phyloP scores from a whole-genome alignment of 2,113 vertebrate genomes.

The Vanacampus margaritifer region DNA sequence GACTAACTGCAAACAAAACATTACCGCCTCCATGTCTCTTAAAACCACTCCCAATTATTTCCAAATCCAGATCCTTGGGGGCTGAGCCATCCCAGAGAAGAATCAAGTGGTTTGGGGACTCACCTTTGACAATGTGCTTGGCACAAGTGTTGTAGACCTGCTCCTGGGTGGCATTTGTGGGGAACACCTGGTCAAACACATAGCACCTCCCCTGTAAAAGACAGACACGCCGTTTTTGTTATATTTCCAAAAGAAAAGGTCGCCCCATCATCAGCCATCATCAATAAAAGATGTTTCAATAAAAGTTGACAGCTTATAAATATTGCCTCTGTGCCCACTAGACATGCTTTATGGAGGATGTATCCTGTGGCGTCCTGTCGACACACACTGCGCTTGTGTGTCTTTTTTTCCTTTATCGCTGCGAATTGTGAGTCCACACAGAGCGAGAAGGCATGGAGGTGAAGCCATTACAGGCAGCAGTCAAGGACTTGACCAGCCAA shows the following conservation, averaged over 20 bases:
- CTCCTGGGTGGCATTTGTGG: constrained; percentile 88
- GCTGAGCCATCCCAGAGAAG: too few species aligned
- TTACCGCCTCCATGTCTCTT: too few species aligned
- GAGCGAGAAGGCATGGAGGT: constrained; percentile 33
- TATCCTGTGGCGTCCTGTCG: constrained; percentile 9
- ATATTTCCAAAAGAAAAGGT: constrained; percentile 10
- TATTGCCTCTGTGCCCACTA: constrained; percentile 14
- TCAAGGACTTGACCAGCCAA: constrained; percentile 29
- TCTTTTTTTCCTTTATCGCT: not conserved
- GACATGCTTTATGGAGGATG: constrained; percentile 22
- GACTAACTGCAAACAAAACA: too few species aligned
- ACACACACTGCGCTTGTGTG: constrained; percentile 3
- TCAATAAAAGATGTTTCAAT: constrained; percentile 18
- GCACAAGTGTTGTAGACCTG: constrained; percentile 90
- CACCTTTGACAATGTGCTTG: constrained; percentile 94
- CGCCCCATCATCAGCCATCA: constrained; percentile 27
- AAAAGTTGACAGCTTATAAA: constrained; percentile 17
- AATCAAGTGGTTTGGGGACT: constrained; percentile 32
- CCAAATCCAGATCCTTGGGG: too few species aligned
- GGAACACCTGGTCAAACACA: constrained; percentile 86
- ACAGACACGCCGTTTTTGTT: constrained; percentile 9
- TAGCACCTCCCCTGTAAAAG: constrained; percentile 81
- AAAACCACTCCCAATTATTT: too few species aligned
- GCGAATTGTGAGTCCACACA: constrained; percentile 8
- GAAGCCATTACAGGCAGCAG: constrained; percentile 48